Percentiles rank a stretch among this genome's conserved stretches.
These are phyloP conservation scores for Troglohyphantes excavatus DNA, from an alignment of 2,888 invertebrate genomes.

Conservation along the genomic window DNA sequence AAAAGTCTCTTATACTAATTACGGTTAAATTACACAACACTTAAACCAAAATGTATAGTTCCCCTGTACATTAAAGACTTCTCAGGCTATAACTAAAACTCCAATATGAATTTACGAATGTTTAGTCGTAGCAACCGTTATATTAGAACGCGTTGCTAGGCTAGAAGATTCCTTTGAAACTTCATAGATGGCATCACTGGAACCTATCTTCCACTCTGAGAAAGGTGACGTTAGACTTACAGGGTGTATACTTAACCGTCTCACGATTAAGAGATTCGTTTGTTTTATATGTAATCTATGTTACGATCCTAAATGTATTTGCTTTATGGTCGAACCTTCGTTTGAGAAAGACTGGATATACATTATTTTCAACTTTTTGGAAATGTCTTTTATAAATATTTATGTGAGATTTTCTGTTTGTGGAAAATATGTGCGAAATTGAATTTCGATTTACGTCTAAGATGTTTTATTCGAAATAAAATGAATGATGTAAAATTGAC, in stretches of 20 bases:
- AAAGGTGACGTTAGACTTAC: too few relatives aligned
- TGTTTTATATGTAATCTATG: not conserved
- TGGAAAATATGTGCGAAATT: slow-evolving; percentile 10
- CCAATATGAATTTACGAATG: too few relatives aligned
- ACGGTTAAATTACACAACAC: not conserved
- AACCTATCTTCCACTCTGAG: too few relatives aligned
- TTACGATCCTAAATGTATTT: not conserved
- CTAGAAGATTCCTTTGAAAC: too few relatives aligned
- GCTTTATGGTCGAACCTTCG: not conserved
- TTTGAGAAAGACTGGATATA: slow-evolving; percentile 13
- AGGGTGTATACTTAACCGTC: too few relatives aligned
- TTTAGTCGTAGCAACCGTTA: too few relatives aligned
- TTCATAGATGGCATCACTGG: too few relatives aligned
- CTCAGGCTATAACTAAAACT: too few relatives aligned
- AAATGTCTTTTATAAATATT: slow-evolving; percentile 61
- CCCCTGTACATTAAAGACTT: too few relatives aligned
- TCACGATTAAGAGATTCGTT: not conserved
- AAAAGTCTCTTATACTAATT: too few relatives aligned
- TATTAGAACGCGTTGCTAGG: too few relatives aligned
- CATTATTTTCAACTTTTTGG: slow-evolving; percentile 39
- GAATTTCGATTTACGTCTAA: not conserved
- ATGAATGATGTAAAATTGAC: too few relatives aligned
- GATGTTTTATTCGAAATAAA: not conserved
- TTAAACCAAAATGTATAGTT: not conserved
- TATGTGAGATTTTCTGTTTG: slow-evolving; percentile 27